A percentile compares a stretch with the other conserved stretches of the same genome.
Evolutionary conservation across 2,797 vertebrate genomes (phyloP).

Genomic region (Limosa lapponica): DNA sequence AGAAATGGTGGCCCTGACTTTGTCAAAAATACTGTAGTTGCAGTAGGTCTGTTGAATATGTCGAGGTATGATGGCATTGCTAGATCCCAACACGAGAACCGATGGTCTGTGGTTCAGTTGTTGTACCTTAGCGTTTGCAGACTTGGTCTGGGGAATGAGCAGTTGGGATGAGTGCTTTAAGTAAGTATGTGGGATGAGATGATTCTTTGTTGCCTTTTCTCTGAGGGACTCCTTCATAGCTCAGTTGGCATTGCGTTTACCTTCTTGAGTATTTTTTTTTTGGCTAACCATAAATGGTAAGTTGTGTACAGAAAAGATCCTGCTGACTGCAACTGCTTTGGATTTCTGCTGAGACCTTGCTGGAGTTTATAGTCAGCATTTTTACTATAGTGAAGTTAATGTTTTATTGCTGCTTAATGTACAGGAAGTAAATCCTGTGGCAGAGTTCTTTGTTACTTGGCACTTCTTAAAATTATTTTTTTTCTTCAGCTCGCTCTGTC

Average conservation of each 20-base stretch:
- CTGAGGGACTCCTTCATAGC: background rate
- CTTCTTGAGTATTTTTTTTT: background rate
- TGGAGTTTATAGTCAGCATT: conserved; percentile 37
- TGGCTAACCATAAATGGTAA: background rate
- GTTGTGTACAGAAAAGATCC: background rate
- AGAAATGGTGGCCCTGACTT: background rate
- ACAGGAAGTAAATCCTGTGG: conserved; percentile 13
- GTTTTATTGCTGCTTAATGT: conserved; percentile 40
- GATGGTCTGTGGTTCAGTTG: background rate
- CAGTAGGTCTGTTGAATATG: background rate
- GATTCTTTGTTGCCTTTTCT: background rate
- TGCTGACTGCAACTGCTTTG: conserved; percentile 22
- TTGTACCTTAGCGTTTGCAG: background rate
- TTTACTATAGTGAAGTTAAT: conserved; percentile 37
- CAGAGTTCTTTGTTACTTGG: conserved; percentile 24
- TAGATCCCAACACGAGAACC: accelerated
- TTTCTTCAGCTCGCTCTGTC: background rate
- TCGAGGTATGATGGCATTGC: background rate
- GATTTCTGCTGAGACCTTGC: conserved; percentile 18
- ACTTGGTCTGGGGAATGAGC: accelerated
- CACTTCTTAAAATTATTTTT: background rate
- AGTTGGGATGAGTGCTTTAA: background rate
- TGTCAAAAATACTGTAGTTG: background rate
- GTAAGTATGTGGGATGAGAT: background rate
- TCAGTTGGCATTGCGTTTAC: background rate